Base-by-base conservation (phyloP, 1,140 invertebrate genomes). In the Microplitis mediator region DNA sequence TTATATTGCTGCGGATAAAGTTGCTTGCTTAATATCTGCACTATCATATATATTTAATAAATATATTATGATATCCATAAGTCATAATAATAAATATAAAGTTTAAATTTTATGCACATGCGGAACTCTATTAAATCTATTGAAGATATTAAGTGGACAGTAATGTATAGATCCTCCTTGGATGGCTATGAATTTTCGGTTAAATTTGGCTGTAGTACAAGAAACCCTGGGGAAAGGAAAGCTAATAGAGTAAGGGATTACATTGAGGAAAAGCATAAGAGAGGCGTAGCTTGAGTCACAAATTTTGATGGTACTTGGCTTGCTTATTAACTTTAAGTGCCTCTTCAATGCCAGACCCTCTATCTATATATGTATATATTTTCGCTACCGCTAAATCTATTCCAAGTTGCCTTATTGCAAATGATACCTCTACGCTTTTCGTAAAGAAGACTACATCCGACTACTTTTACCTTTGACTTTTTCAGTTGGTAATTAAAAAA, bases 261-360 rank as follows among this genome's bases (percentile, higher is more conserved):
- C 56, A 45, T 60, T 69, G 56, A 35, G 67, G 56, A 69, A 61
- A 31, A 31, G 31, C 39, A 45, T 16, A 31, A 69, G 36, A 36
- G 60, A 39, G 50, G 56, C 16, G 39, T 62, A 58, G 35, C 52
- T 70, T 69, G 65, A 75, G 69, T 73, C 75, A 80, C 78, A 82
- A 80, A 81, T 84, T 84, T 80, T 78, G 75, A 77, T 78, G 71
- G 76, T 76, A 74, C 78, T 84, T 80, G 65, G 77, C 73, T 71
- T 76, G 77, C 76, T 82, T 80, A 82, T 82, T 80, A 80, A 80
- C 65, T 78, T 61, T 61, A 62, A 74, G 54, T 23, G 65, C 71
- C 66, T 64, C 61, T 62, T 63, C 69, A 11, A 3, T 14, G 16
- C 9, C 31, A 52, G 32, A 52, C 45, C 31, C 9, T 31, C 14